A percentile compares a stretch with the other conserved stretches of the same genome.
phyloP scores from a whole-genome alignment of 2,888 invertebrate genomes.

The Myopa testacea region DNA sequence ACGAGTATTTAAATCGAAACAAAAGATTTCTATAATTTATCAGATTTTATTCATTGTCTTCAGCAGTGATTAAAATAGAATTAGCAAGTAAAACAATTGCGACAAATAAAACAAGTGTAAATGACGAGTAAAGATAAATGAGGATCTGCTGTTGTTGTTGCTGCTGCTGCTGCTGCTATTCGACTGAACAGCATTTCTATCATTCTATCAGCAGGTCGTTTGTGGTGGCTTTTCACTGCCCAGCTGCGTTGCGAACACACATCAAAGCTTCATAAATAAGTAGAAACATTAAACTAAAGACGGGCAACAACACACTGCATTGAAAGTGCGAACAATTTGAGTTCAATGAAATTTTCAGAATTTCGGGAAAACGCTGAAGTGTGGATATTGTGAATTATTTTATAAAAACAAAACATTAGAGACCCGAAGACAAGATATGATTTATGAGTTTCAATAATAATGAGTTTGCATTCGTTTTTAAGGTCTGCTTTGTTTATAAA shows the following conservation, averaged over 20 bases:
- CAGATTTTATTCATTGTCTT: neutral
- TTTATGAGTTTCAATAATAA: no score
- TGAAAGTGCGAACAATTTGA: neutral
- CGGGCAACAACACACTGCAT: neutral
- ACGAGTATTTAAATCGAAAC: constrained; percentile 4
- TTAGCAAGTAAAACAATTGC: constrained; percentile 13
- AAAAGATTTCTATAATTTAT: constrained; percentile 11
- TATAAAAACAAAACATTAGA: neutral
- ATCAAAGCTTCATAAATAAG: neutral
- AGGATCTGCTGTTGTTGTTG: constrained; percentile 5
- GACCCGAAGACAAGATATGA: no score
- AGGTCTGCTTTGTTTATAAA: no score
- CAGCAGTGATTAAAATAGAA: constrained; percentile 11
- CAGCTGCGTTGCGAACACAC: neutral
- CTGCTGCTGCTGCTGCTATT: neutral
- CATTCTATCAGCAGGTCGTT: no score
- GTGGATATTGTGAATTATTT: neutral
- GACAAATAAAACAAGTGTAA: neutral
- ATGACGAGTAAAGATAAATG: constrained; percentile 1
- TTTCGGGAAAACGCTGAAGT: neutral
- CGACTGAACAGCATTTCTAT: no score
- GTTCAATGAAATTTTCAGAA: constrained; percentile 32
- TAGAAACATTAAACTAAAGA: no score
- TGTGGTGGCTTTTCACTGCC: no score
- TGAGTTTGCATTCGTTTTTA: no score